Percentiles rank a stretch among this genome's conserved stretches.
Conservation (phyloP, 2,797 vertebrate genomes). For the Coregonus sp. region DNA sequence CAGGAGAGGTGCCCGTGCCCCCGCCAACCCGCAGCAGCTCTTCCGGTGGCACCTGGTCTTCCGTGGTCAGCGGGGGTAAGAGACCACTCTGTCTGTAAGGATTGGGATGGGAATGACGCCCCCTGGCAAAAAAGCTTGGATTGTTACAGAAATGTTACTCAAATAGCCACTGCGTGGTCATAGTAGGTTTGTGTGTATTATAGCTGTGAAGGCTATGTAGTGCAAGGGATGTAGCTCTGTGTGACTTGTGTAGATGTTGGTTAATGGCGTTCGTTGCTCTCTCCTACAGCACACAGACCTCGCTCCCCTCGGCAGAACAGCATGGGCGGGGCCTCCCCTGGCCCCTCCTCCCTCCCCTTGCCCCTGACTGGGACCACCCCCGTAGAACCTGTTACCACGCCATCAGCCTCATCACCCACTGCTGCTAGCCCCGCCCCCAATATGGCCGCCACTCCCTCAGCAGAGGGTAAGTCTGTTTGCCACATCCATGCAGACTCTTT, state of each 20-base stretch:
- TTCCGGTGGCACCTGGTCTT: constrained; percentile 95
- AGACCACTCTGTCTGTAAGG: neutral
- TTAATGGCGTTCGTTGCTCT: constrained; percentile 23
- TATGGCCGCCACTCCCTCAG: constrained; percentile 85
- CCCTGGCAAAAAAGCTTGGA: no score
- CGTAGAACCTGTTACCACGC: constrained; percentile 82
- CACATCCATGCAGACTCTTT: neutral
- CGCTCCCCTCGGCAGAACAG: constrained; percentile 92
- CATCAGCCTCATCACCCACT: constrained; percentile 86
- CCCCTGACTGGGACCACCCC: constrained; percentile 86
- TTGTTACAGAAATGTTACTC: no score
- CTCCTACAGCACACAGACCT: constrained; percentile 89
- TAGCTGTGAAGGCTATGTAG: neutral
- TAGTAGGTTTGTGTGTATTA: no score
- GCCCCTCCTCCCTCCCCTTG: constrained; percentile 83
- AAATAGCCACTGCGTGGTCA: no score
- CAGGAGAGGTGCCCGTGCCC: constrained; percentile 84
- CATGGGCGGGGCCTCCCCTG: constrained; percentile 78
- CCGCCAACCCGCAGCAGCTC: constrained; percentile 87
- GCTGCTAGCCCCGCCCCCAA: constrained; percentile 89
- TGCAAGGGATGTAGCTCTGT: neutral
- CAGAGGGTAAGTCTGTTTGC: constrained; percentile 78
- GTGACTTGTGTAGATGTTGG: neutral
- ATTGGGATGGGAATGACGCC: neutral
- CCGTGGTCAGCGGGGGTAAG: constrained; percentile 97